phyloP scores from a whole-genome alignment of 2,888 invertebrate species.

The Diabrotica balteata region DNA sequence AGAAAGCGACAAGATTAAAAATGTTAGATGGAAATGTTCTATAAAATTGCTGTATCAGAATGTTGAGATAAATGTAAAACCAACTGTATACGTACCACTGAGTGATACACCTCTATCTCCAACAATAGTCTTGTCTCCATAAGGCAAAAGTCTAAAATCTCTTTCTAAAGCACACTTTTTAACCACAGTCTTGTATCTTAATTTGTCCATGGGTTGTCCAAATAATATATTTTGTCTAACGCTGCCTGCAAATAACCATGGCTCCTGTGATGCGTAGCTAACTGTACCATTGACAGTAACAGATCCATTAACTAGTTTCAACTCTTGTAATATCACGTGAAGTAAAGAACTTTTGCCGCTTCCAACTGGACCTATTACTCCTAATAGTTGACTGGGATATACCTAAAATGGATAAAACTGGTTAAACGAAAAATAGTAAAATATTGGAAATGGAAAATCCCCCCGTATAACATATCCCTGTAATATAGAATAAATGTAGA shows the following conservation, averaged over 20 bases:
- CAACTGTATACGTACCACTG: slow-evolving; percentile 60
- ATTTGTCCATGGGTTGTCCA: slow-evolving; percentile 75
- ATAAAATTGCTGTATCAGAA: no score
- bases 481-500: no score
- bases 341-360: slow-evolving; percentile 69
- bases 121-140: slow-evolving; percentile 83
- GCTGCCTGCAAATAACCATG: slow-evolving; percentile 85
- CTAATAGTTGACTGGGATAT: slow-evolving; percentile 65
- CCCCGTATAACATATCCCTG: no score
- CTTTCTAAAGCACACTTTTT: slow-evolving; percentile 75
- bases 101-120: slow-evolving; percentile 82
- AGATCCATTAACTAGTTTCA: slow-evolving; percentile 72
- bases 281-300: slow-evolving; percentile 74
- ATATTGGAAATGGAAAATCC: no score
- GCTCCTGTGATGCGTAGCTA: slow-evolving; percentile 85
- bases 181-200: slow-evolving; percentile 70
- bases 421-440: background rate
- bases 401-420: slow-evolving; percentile 21
- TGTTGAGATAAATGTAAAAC: no score
- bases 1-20: no score
- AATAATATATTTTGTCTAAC: slow-evolving; percentile 93
- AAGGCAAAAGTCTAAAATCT: slow-evolving; percentile 79
- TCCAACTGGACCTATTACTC: slow-evolving; percentile 73
- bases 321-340: slow-evolving; percentile 73
- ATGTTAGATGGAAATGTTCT: background rate